Base-by-base conservation (phyloP, 1,140 invertebrate genomes). In the Zaprionus kolodkinae region DNA sequence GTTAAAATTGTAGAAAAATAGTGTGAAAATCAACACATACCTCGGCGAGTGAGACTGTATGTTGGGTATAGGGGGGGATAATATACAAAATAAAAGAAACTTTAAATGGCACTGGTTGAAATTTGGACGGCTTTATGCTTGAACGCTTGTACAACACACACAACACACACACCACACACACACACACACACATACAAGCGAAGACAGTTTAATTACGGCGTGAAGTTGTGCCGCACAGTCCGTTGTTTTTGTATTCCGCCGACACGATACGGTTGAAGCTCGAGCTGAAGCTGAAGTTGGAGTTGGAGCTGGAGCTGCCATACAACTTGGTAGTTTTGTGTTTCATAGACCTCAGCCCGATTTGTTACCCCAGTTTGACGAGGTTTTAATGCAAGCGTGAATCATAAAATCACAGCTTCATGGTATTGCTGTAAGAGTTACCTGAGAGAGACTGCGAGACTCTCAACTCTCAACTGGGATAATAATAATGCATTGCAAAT, bases 161-260 rank as follows among this genome's bases (percentile, higher is more conserved):
- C 65, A 74, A 83, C 72, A 21, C 21, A 21, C 21, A 21, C 21
- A 21, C 21, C 21, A 21, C 21, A 21, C 21, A 21, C 21, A 1
- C 21, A 21, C 21, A 21, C 21, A 21, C 21, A 83, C 62, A 83
- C 63, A 45, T 36, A 15, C 65, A 74, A 83, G 69, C 85, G 78
- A 88, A 84, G 85, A 89, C 84, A 88, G 85, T 88, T 88, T 88
- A 88, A 88, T 88, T 88, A 89, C 84, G 84, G 84, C 85, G 84
- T 89, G 85, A 88, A 89, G 84, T 89, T 84, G 85, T 72, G 72
- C 76, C 75, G 72, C 76, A 69, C 72, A 86, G 83, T 83, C 62
- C 76, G 82, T 76, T 57, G 65, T 59, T 81, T 68, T 68, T 62
- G 72, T 66, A 27, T 63, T 78, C 17, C 25, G 38, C 40, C 63